These are phyloP conservation scores for Herpetotheres cachinnans DNA, from an alignment of 2,113 vertebrate genomes.

Conservation along the genomic window DNA sequence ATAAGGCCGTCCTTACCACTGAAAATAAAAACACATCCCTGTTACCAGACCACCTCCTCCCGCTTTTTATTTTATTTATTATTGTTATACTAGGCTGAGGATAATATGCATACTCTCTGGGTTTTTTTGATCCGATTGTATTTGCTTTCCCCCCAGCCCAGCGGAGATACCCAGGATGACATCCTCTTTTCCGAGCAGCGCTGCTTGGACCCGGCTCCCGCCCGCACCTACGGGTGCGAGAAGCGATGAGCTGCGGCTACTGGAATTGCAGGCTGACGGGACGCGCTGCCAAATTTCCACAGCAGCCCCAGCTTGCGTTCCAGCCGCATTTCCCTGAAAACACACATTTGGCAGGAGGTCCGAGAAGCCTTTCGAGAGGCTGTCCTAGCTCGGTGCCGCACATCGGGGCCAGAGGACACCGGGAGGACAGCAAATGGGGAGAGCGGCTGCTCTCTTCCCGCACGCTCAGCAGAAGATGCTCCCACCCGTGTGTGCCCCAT, in stretches of 20 bases:
- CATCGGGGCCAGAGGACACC: background rate
- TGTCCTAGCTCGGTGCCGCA: background rate
- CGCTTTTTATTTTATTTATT: background rate
- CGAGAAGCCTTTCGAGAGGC: background rate
- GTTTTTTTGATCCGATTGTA: background rate
- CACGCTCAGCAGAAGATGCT: background rate
- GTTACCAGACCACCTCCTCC: background rate
- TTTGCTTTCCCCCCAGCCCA: background rate
- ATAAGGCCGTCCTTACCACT: accelerated
- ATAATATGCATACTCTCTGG: background rate
- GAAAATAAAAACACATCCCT: background rate
- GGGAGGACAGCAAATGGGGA: background rate
- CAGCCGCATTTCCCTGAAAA: conserved; percentile 15
- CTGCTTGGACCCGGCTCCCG: accelerated
- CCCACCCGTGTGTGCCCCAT: background rate
- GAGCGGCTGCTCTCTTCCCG: accelerated
- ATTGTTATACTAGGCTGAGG: background rate
- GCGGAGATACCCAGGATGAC: accelerated
- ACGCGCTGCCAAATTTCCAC: background rate
- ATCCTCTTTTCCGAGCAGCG: background rate
- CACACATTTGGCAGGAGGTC: background rate
- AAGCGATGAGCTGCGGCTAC: background rate
- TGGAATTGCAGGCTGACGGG: background rate
- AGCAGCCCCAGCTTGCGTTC: background rate
- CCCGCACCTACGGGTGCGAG: background rate